Evolutionary conservation across 2,797 vertebrate species (phyloP).

Genomic region (Crax fasciolata): DNA sequence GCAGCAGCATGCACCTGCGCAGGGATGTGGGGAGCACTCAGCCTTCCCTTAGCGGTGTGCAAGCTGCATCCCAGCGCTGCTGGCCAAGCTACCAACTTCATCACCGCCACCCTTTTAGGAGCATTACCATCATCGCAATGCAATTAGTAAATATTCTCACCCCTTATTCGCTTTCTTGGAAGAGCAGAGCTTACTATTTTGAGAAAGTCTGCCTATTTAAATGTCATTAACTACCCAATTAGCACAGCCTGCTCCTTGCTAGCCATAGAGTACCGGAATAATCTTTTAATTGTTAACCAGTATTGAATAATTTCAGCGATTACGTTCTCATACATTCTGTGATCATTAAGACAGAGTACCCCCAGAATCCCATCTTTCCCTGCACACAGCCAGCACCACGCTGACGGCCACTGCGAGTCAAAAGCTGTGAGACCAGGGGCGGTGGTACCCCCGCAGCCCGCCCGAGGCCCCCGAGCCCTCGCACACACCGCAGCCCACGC

Average conservation of each 20-base stretch:
- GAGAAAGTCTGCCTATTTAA: constrained; percentile 54
- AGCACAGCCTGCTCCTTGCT: constrained; percentile 45
- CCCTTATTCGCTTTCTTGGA: background rate
- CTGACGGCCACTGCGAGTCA: background rate
- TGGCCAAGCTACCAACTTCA: background rate
- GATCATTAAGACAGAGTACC: constrained; percentile 23
- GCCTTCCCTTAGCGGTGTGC: background rate
- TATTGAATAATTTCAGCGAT: constrained; percentile 35
- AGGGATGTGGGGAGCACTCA: background rate
- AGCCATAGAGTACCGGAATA: constrained; percentile 1
- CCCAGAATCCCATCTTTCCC: background rate
- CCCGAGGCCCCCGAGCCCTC: too few species aligned
- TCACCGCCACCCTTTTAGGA: background rate
- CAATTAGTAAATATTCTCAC: constrained; percentile 30
- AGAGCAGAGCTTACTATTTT: constrained; percentile 43
- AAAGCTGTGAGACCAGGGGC: rapidly evolving
- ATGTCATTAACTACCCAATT: constrained; percentile 69
- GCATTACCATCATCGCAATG: background rate
- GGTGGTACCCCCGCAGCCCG: too few species aligned
- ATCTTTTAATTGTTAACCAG: constrained; percentile 55
- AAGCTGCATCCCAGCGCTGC: background rate
- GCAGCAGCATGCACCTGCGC: background rate
- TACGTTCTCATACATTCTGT: background rate
- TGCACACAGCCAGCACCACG: background rate
- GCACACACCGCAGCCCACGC: too few species aligned